These are phyloP conservation scores for Carettochelys insculpta DNA, from an alignment of 2,113 vertebrate species.

Conservation along the genomic window DNA sequence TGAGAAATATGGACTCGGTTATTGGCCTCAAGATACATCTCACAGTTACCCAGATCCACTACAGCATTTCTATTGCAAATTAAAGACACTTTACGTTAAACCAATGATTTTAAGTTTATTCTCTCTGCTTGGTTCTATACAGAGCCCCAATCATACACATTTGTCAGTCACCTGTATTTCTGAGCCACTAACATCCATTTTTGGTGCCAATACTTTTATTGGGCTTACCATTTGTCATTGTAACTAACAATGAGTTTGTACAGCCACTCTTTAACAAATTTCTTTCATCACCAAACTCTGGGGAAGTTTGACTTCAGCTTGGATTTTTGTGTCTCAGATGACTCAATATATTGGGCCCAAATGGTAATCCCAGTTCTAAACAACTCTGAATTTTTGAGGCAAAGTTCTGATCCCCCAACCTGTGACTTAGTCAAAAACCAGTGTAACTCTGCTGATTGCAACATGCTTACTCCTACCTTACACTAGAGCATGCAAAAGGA, in stretches of 20 bases:
- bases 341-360: constrained; percentile 10
- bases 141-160: background rate
- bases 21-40: background rate
- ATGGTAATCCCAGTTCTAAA: background rate
- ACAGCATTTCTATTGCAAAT: background rate
- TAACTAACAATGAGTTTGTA: constrained; percentile 14
- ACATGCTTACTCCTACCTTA: background rate
- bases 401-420: background rate
- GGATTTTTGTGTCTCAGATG: background rate
- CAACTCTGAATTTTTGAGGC: background rate
- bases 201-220: background rate
- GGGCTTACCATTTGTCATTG: background rate
- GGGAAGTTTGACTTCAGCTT: background rate
- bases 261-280: constrained; percentile 11
- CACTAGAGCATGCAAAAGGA: background rate
- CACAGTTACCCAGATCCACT: background rate
- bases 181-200: constrained; percentile 43
- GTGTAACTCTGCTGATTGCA: background rate
- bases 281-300: background rate
- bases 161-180: constrained; percentile 13
- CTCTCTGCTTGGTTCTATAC: background rate
- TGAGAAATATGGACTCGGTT: background rate
- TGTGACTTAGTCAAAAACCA: background rate
- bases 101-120: background rate
- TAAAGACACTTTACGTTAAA: constrained; percentile 13